A percentile compares a stretch with the other conserved stretches of the same genome.
Evolutionary conservation across 2,797 vertebrate genomes (phyloP).

Genomic region (Babyrousa celebensis): DNA sequence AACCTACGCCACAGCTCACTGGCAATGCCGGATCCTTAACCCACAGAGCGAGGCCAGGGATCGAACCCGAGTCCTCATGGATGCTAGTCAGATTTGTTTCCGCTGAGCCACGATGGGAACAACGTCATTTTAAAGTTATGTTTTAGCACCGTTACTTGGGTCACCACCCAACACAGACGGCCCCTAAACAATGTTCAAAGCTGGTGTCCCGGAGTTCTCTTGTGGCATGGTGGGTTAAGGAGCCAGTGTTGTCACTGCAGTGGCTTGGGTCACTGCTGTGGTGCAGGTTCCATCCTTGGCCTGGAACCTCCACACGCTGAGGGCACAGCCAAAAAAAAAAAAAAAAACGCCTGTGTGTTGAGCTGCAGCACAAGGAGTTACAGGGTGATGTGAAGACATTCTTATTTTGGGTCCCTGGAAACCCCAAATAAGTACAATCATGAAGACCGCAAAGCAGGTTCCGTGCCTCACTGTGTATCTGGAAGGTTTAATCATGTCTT

Average conservation of each 20-base stretch:
- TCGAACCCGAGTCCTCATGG: too few species aligned
- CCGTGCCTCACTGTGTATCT: neutral
- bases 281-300: too few species aligned
- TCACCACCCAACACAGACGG: neutral
- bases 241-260: too few species aligned
- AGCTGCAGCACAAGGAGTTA: neutral
- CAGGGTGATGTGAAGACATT: fast-evolving
- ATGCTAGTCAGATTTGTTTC: too few species aligned
- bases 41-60: too few species aligned
- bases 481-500: neutral
- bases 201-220: neutral
- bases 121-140: neutral
- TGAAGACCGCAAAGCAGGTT: neutral
- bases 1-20: too few species aligned
- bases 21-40: too few species aligned
- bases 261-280: too few species aligned
- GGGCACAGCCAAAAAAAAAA: too few species aligned
- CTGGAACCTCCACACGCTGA: too few species aligned
- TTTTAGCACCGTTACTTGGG: neutral
- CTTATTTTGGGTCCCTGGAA: neutral
- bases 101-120: neutral
- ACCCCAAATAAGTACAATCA: neutral
- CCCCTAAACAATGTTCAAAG: neutral
- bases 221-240: too few species aligned
- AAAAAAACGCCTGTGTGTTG: neutral